Evolutionary conservation across 2,888 invertebrate species (phyloP).

Genomic region (Mantis religiosa): DNA sequence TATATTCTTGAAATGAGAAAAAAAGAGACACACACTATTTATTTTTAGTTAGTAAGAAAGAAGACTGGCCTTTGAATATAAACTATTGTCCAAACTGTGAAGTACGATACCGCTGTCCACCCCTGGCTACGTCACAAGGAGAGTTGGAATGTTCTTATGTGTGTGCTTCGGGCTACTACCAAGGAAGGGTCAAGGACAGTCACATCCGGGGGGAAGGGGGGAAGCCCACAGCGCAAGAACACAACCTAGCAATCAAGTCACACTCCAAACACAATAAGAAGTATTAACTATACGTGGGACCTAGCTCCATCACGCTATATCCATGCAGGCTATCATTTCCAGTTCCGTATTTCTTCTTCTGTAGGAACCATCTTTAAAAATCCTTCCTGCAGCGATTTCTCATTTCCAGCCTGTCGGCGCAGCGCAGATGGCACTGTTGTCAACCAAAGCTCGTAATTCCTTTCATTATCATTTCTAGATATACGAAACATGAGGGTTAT

Average conservation of each 20-base stretch:
- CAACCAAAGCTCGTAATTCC: no score
- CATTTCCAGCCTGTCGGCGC: not conserved
- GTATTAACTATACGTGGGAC: not conserved
- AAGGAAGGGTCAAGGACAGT: slow-evolving; percentile 3
- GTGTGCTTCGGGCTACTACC: not conserved
- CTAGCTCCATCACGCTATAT: not conserved
- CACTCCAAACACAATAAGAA: not conserved
- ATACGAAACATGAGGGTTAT: no score
- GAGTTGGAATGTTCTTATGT: not conserved
- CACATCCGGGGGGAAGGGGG: not conserved
- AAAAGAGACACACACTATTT: no score
- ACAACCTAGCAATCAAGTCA: not conserved
- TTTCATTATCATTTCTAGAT: no score
- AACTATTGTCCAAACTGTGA: not conserved
- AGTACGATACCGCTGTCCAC: not conserved
- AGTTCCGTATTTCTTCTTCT: not conserved
- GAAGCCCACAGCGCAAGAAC: not conserved
- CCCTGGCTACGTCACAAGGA: not conserved
- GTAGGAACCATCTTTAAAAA: not conserved
- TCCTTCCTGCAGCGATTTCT: not conserved
- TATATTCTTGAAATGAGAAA: no score
- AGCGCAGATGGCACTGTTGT: not conserved
- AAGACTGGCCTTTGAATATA: no score
- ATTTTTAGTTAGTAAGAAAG: no score
- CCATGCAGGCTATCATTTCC: not conserved